These are phyloP conservation scores for Meteorus sp. DNA, from an alignment of 1,140 invertebrate genomes.

Conservation along the genomic window DNA sequence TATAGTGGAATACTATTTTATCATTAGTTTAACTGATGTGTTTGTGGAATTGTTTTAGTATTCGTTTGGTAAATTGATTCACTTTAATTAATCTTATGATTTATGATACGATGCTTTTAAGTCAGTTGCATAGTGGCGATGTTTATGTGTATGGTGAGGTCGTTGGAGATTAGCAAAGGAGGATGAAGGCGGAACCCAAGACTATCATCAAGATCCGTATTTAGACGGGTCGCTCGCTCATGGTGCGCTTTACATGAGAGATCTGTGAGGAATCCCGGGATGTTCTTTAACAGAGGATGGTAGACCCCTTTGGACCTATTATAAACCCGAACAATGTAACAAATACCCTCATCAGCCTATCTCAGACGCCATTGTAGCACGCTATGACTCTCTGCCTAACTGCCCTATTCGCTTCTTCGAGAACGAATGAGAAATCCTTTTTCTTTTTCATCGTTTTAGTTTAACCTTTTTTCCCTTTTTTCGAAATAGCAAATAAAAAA, in stretches of 20 bases:
- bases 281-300: conserved; percentile 29
- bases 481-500: not conserved
- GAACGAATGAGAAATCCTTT: too few relatives aligned
- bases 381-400: not conserved
- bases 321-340: conserved; percentile 47
- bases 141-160: too few relatives aligned
- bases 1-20: too few relatives aligned
- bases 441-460: too few relatives aligned
- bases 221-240: conserved; percentile 6
- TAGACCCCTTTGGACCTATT: conserved; percentile 29
- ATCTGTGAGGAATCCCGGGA: conserved; percentile 36
- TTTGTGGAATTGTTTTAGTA: too few relatives aligned
- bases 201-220: conserved; percentile 28
- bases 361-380: conserved; percentile 41
- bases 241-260: conserved; percentile 20
- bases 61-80: not conserved
- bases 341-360: conserved; percentile 47
- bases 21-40: too few relatives aligned
- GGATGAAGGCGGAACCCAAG: conserved; percentile 14
- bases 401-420: not conserved
- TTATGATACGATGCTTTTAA: too few relatives aligned
- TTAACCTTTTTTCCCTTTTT: conserved; percentile 19
- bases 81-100: conserved; percentile 12
- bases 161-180: not conserved
- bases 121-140: not conserved